phyloP scores from a whole-genome alignment of 1,140 invertebrate species.

The Polypedilum pembai region DNA sequence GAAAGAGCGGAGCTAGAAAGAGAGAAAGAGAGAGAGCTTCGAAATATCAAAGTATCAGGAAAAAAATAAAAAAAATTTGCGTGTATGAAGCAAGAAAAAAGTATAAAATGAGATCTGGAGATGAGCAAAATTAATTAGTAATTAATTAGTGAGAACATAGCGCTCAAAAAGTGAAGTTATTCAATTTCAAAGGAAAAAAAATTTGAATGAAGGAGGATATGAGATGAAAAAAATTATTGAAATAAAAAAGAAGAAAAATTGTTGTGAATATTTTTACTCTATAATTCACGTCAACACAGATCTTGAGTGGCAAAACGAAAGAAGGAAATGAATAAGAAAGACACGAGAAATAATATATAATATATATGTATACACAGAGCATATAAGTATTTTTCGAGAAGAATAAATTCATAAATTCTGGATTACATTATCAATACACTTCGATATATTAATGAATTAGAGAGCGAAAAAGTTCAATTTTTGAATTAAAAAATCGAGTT shows the following conservation, averaged over 20 bases:
- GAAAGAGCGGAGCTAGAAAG: neutral
- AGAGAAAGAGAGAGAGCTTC: neutral
- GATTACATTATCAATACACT: conserved; percentile 20
- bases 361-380: conserved; percentile 1
- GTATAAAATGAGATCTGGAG: neutral
- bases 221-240: neutral
- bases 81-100: neutral
- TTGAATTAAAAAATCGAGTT: no score
- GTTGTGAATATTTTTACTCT: neutral
- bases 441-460: no score
- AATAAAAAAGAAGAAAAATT: neutral
- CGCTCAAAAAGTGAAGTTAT: neutral
- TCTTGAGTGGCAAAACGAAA: conserved; percentile 16
- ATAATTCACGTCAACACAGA: conserved; percentile 5
- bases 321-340: conserved; percentile 9
- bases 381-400: neutral
- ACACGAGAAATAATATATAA: neutral
- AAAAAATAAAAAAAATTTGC: conserved; percentile 5
- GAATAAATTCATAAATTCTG: conserved; percentile 9
- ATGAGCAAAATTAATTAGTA: neutral
- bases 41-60: neutral
- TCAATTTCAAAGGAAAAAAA: neutral
- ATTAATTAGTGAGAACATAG: neutral
- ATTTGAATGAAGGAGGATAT: neutral
- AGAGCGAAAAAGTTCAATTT: no score